Evolutionary conservation across 2,113 vertebrate genomes (phyloP), one percentile per base, ranked within the genome.

Genomic region (Lasiurus borealis): DNA sequence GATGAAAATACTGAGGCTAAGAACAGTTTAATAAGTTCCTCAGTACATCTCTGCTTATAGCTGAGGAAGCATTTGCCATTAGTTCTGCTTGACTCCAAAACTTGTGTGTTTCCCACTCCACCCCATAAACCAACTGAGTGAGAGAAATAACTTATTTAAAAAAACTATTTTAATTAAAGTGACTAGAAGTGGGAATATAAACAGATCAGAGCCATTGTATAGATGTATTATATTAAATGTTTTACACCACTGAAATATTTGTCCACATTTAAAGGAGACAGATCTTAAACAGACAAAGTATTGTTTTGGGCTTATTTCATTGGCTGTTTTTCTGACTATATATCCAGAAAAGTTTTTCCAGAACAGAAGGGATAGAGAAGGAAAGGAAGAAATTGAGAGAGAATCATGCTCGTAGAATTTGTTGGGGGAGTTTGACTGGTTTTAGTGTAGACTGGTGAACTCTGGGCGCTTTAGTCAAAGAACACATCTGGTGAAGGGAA

Each of bases 131-230:
- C 40, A 66, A 15, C 5, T 7, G 7, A 90, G 77, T 62, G 36
- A 66, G 46, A 6, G 18, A 4, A 52, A 57, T 59, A 46, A 34
- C 34, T 34, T 44, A 64, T 19, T 29, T 69, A 34, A 75, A 59
- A 66, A 83, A 59, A 66, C 80, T 62, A 34, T 90, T 88, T 93
- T 59, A 83, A 85, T 86, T 85, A 89, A 83, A 23, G 13, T 66
- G 34, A 57, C 80, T 54, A 29, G 57, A 90, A 81, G 8, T 78
- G 8, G n/a, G 21, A 57, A 23, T 80, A 68, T 46, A 73, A 90
- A 40, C 25, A 90, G 57, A 85, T 27, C 78, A 93, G 77, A 52
- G 16, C 14, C 27, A 16, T 81, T 72, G 15, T 89, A 11, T 52
- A 77, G 19, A 19, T 88, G 29, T 73, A 46, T 44, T 66, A 9